Evolutionary conservation across 2,113 vertebrate genomes (phyloP).

Genomic region (Rhadina sibilatrix): DNA sequence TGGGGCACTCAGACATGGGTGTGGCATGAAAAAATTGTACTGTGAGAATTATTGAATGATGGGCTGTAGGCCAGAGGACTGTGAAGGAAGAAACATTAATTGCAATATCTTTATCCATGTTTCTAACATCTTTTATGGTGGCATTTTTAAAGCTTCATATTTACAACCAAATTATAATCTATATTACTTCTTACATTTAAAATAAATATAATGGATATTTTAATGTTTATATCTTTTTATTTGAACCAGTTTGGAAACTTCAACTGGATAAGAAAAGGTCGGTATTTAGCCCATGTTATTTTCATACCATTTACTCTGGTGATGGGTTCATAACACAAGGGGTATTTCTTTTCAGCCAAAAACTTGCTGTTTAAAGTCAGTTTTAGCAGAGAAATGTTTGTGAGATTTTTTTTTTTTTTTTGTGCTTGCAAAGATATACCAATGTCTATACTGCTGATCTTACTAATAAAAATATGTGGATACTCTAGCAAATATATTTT

Average conservation of each 20-base stretch:
- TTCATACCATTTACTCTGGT: neutral
- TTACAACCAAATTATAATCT: neutral
- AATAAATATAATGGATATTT: neutral
- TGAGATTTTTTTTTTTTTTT: rapidly evolving
- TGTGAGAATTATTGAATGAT: neutral
- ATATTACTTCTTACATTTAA: neutral
- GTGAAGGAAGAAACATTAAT: neutral
- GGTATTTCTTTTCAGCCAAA: neutral
- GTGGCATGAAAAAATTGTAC: neutral
- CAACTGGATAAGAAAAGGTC: neutral
- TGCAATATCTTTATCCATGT: neutral
- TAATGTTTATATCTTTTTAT: neutral
- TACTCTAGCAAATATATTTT: neutral
- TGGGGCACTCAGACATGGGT: neutral
- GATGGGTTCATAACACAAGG: neutral
- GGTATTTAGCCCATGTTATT: neutral
- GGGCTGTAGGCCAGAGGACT: neutral
- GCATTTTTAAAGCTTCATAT: neutral
- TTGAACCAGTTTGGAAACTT: neutral
- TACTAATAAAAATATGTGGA: neutral
- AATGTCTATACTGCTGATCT: neutral
- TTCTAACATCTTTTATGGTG: neutral
- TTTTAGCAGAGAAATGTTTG: neutral
- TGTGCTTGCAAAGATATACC: neutral
- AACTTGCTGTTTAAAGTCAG: neutral